Conservation (phyloP, 1,140 invertebrate species). For the Diuraphis noxia region DNA sequence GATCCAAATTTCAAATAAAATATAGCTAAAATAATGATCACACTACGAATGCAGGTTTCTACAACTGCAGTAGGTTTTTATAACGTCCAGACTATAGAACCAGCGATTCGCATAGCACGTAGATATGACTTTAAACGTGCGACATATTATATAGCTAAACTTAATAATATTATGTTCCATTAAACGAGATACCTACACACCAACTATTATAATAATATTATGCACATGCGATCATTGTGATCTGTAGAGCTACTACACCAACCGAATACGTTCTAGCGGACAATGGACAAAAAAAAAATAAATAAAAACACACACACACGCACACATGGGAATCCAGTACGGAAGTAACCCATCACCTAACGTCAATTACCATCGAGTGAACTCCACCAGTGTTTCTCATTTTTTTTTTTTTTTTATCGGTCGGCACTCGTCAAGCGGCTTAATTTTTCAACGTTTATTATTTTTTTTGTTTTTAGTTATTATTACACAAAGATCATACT, state of each 20-base stretch:
- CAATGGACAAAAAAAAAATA: slow-evolving; percentile 13
- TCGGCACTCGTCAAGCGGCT: no score
- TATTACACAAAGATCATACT: neutral
- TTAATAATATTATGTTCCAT: neutral
- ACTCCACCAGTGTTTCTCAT: slow-evolving; percentile 27
- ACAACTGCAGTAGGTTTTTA: neutral
- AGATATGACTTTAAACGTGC: neutral
- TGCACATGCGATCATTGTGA: neutral
- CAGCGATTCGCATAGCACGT: neutral
- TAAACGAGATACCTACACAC: neutral
- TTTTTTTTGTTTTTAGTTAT: neutral
- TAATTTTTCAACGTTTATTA: neutral
- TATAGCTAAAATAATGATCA: neutral
- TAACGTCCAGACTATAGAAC: no score
- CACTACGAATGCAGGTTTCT: neutral
- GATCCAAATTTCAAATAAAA: neutral
- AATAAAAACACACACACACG: neutral
- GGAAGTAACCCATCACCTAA: slow-evolving; percentile 48
- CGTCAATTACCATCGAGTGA: slow-evolving; percentile 32
- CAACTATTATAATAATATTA: neutral
- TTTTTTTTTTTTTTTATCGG: neutral
- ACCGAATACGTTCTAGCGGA: slow-evolving; percentile 17
- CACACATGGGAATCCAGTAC: neutral
- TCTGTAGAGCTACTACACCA: neutral
- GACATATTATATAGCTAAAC: neutral